Percentiles rank a stretch among this genome's conserved stretches.
phyloP scores from a whole-genome alignment of 2,888 invertebrate species.

The Sesia apiformis region DNA sequence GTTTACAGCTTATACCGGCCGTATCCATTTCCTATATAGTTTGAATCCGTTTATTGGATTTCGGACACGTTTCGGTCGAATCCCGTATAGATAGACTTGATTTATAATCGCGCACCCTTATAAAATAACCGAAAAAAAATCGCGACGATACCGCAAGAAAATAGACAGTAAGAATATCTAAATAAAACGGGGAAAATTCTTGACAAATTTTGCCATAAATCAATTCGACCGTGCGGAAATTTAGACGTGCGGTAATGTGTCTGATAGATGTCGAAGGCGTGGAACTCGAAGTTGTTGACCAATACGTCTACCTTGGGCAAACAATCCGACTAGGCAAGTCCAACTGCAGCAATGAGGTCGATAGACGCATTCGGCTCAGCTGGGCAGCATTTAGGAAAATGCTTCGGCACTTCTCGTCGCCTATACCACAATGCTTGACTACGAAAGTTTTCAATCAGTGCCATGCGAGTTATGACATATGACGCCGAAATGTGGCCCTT shows the following conservation, averaged over 20 bases:
- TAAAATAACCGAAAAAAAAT: conserved; percentile 46
- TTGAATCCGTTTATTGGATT: conserved; percentile 71
- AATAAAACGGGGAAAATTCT: background rate
- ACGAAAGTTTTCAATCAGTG: too few species aligned
- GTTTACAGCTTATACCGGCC: conserved; percentile 66
- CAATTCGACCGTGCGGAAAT: background rate
- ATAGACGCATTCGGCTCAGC: too few species aligned
- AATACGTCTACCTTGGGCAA: too few species aligned
- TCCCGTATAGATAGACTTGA: conserved; percentile 56
- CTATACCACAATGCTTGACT: too few species aligned
- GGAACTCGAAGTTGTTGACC: too few species aligned
- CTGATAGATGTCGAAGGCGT: background rate
- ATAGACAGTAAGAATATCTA: background rate
- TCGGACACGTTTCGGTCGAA: conserved; percentile 60
- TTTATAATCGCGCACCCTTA: conserved; percentile 52
- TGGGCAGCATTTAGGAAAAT: too few species aligned
- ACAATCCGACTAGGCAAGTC: too few species aligned
- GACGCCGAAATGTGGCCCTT: too few species aligned
- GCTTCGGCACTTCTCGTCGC: too few species aligned
- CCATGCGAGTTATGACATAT: too few species aligned
- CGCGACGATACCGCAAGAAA: conserved; percentile 27
- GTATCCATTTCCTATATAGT: conserved; percentile 58
- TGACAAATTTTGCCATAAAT: background rate
- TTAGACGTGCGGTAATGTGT: background rate
- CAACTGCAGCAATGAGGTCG: too few species aligned